phyloP scores from a whole-genome alignment of 2,113 vertebrate genomes.

The Brevimyrus niger region DNA sequence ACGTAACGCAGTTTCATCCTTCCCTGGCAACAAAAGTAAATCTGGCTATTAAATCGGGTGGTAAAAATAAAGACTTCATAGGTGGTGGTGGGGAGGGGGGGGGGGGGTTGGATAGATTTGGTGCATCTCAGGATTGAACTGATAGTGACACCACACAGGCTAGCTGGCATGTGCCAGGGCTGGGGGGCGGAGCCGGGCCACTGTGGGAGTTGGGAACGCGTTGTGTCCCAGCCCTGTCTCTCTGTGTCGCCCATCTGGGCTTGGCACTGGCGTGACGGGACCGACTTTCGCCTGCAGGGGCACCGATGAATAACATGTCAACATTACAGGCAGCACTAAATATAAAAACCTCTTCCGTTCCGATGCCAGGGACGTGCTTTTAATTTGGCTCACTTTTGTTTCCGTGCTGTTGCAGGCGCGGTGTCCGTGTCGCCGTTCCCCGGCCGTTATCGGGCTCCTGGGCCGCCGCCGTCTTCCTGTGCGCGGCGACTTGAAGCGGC shows the following conservation, averaged over 20 bases:
- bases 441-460: slow-evolving; percentile 38
- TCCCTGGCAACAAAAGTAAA: background rate
- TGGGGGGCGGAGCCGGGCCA: background rate
- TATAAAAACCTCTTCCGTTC: background rate
- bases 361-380: background rate
- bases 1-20: background rate
- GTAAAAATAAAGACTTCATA: background rate
- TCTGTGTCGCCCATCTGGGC: slow-evolving; percentile 2
- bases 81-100: background rate
- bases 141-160: background rate
- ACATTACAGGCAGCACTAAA: background rate
- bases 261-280: background rate
- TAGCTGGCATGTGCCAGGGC: background rate
- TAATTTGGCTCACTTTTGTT: background rate
- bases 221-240: background rate
- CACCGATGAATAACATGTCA: background rate
- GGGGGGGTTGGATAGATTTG: background rate
- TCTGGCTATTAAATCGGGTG: background rate
- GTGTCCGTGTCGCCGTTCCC: slow-evolving; percentile 1
- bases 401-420: background rate
- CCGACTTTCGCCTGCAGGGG: background rate
- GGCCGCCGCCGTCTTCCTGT: slow-evolving; percentile 51
- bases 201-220: background rate
- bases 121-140: background rate
- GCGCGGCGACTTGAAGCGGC: slow-evolving; percentile 55